Evolutionary conservation across 2,888 invertebrate genomes (phyloP), one percentile per base, ranked within the genome.

Genomic region (Argynnis bischoffii): DNA sequence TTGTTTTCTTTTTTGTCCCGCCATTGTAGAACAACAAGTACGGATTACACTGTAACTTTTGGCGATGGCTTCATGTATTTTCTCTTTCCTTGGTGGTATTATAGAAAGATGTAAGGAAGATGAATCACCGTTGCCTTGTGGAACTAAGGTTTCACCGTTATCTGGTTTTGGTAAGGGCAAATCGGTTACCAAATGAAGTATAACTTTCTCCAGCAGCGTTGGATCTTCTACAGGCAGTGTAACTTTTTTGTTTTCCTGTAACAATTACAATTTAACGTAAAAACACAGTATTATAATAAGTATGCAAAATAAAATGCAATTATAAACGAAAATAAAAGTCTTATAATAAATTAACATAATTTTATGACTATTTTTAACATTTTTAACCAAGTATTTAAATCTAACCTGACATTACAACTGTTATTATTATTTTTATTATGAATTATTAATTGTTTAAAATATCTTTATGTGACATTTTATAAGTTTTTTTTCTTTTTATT

Each of bases 191-290:
- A 97, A 85, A 75, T 95, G 94, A 15, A 95, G 90, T 59, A 97
- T 95, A 0, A 95, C 96, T 76, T 94, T 93, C 76, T 96, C 95
- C 35, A 97, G 80, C 71, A 95, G 80, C 48, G 78, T 86, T 0
- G 96, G 95, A 85, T 96, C 95, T 80, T 96, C 96, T 0, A 95
- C 94, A 0, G 93, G 75, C 0, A 92, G 67, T 0, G 69, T 51
- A 63, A 78, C 73, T 18, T 77, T 79, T 14, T 80, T 78, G n/a
- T 59, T 64, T 11, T 54, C 65, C 73, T 74, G 69, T 2, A 71
- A 64, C n/a, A 59, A 55, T 51, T 18, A 59, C 50, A 65, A 55
- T 8, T 48, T n/a, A 50, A 1, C 11, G 3, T 31, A 21, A 54
- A 15, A 15, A 31, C 31, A 55, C 13, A 55, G 15, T 26, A 26